Conservation (phyloP, 2,113 vertebrate genomes). For the Raja brachyura region DNA sequence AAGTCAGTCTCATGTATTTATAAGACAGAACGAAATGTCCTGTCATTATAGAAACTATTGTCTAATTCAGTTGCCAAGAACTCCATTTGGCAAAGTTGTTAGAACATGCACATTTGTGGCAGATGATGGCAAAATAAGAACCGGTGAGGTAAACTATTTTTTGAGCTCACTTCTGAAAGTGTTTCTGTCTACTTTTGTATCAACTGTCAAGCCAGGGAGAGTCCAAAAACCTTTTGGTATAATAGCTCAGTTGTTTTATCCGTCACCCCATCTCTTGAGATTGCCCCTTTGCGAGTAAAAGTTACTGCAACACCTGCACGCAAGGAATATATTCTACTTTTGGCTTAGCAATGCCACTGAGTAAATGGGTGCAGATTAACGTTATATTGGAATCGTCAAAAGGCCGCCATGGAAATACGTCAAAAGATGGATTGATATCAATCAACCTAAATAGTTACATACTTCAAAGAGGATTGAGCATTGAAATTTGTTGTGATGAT, state of each 20-base stretch:
- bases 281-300: neutral
- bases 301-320: neutral
- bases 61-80: neutral
- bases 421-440: neutral
- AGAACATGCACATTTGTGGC: neutral
- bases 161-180: neutral
- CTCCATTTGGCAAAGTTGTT: neutral
- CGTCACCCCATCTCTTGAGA: neutral
- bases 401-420: neutral
- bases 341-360: neutral
- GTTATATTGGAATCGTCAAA: neutral
- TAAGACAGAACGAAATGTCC: neutral
- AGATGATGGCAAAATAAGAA: neutral
- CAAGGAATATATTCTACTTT: neutral
- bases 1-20: neutral
- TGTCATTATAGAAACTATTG: neutral
- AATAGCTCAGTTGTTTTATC: neutral
- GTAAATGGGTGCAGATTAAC: neutral
- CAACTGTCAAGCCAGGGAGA: neutral
- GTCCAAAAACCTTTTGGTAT: neutral
- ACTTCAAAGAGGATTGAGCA: neutral
- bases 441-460: neutral
- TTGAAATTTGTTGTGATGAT: neutral
- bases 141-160: slow-evolving; percentile 17
- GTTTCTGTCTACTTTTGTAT: neutral